Evolutionary conservation across 2,888 invertebrate genomes (phyloP).

Genomic region (Nymphalis urticae): DNA sequence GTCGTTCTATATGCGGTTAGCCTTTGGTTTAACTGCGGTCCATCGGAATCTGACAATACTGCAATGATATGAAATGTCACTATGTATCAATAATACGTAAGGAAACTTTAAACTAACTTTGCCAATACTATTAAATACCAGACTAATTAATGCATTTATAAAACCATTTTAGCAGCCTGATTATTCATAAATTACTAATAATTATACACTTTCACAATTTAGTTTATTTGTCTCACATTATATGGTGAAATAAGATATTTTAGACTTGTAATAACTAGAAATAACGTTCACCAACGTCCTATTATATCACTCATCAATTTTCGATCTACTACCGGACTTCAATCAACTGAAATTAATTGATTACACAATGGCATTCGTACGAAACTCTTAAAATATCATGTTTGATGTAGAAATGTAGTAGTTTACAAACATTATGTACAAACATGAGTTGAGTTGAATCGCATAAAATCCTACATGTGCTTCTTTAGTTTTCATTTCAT

Average conservation of each 20-base stretch:
- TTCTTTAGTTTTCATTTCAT: slow-evolving; percentile 53
- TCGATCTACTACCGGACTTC: slow-evolving; percentile 1
- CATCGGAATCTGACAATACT: slow-evolving; percentile 15
- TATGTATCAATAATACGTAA: neutral
- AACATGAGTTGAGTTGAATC: slow-evolving; percentile 21
- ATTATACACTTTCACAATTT: no score
- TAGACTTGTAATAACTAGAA: neutral
- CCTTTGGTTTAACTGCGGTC: slow-evolving; percentile 24
- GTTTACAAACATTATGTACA: slow-evolving; percentile 24
- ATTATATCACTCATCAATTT: slow-evolving; percentile 8
- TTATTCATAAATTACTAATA: no score
- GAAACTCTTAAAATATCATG: slow-evolving; percentile 33
- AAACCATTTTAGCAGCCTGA: no score
- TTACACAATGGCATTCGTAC: slow-evolving; percentile 32
- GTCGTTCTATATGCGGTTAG: slow-evolving; percentile 37
- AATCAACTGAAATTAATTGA: slow-evolving; percentile 20
- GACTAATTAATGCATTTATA: no score
- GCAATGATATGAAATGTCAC: slow-evolving; percentile 5
- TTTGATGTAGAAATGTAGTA: slow-evolving; percentile 16
- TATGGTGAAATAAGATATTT: neutral
- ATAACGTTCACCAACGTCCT: neutral
- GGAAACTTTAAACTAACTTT: neutral
- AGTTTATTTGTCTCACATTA: no score
- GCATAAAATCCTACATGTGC: slow-evolving; percentile 33
- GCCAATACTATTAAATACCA: no score